Evolutionary conservation across 2,888 invertebrate genomes (phyloP).

Genomic region (Leptura quadrifasciata): DNA sequence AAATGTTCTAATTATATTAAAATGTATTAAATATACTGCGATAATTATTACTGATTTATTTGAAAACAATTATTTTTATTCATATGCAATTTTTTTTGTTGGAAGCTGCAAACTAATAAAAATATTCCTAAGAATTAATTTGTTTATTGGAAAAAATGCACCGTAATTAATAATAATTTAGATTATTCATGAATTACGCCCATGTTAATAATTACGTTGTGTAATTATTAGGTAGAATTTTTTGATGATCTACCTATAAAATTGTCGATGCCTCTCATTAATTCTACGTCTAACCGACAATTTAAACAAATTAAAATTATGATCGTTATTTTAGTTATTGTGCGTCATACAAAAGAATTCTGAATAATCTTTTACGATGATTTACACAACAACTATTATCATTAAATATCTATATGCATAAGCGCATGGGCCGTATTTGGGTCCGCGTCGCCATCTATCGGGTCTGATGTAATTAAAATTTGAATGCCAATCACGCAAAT

Average conservation of each 20-base stretch:
- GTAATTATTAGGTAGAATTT: constrained; percentile 35
- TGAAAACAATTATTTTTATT: constrained; percentile 18
- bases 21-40: constrained; percentile 3
- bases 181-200: constrained; percentile 44
- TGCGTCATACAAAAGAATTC: constrained; percentile 33
- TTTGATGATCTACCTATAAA: constrained; percentile 36
- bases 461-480: neutral
- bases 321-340: constrained; percentile 32
- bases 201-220: constrained; percentile 30
- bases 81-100: constrained; percentile 8
- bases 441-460: neutral
- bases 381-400: constrained; percentile 9
- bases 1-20: constrained; percentile 12
- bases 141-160: constrained; percentile 41
- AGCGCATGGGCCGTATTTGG: neutral
- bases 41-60: constrained; percentile 15
- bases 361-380: constrained; percentile 19
- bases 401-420: neutral
- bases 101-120: constrained; percentile 9
- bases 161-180: constrained; percentile 36
- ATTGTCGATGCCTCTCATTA: constrained; percentile 10
- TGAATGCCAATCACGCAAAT: neutral
- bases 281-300: neutral
- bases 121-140: constrained; percentile 36
- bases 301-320: constrained; percentile 37